Evolutionary conservation across 2,797 vertebrate genomes (phyloP).

Genomic region (Lateolabrax maculatus): DNA sequence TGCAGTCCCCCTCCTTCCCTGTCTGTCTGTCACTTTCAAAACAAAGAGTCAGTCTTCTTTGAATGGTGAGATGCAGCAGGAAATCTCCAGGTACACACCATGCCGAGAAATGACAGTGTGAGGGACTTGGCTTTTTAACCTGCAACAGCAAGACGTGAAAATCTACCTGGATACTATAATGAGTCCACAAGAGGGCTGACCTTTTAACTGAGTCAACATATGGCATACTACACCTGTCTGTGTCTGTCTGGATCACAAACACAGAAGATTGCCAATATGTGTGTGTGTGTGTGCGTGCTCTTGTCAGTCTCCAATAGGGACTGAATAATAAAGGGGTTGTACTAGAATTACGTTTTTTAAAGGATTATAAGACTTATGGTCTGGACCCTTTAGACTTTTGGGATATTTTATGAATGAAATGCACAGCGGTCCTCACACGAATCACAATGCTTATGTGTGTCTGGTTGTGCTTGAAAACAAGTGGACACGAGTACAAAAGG

Average conservation of each 20-base stretch:
- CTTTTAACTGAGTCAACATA: constrained; percentile 73
- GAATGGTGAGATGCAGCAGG: not conserved
- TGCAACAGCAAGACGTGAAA: constrained; percentile 40
- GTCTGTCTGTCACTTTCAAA: not conserved
- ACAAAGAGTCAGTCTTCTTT: constrained; percentile 10
- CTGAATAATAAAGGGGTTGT: not conserved
- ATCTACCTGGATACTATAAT: constrained; percentile 65
- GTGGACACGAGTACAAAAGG: constrained; percentile 51
- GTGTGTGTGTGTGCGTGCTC: not conserved
- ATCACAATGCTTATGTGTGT: constrained; percentile 18
- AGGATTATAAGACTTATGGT: not conserved
- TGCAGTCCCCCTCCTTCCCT: constrained; percentile 1
- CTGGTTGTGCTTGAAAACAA: constrained; percentile 22
- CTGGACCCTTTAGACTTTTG: not conserved
- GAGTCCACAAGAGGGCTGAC: constrained; percentile 69
- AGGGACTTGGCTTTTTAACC: constrained; percentile 38
- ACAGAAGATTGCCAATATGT: not conserved
- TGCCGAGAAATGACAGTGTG: not conserved
- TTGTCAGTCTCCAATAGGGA: not conserved
- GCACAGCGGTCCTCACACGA: not conserved
- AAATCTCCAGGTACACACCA: not conserved
- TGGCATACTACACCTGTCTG: constrained; percentile 60
- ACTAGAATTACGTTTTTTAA: not conserved
- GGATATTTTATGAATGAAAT: constrained; percentile 50
- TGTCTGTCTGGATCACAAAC: constrained; percentile 21